Base-by-base conservation (phyloP, 2,113 vertebrate species). In the Pachypanchax playfairii region DNA sequence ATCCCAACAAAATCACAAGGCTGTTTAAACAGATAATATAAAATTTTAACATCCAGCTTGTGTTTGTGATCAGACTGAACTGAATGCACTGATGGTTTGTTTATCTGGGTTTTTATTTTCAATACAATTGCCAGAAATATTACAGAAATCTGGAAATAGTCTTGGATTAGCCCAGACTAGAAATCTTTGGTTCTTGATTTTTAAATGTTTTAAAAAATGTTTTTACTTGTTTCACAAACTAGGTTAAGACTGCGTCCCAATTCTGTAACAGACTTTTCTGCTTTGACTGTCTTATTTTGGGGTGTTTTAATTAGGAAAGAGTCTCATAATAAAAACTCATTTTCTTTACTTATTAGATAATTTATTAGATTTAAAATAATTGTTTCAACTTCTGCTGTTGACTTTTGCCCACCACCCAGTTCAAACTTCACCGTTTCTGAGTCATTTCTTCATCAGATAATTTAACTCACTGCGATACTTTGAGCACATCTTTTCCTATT, bases 21-120 rank as follows among this genome's bases (percentile, higher is more conserved):
- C 10, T 39, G 29, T 39, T 49, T 41, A 18, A 28, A 29, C 9
- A 77, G 36, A 44, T 70, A 55, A 50, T 31, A 21, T 54, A 26
- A 64, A 28, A 70, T 11, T 11, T 28, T 35, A 38, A 77, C 52
- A 61, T 22, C n/a, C n/a, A n/a, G n/a, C n/a, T 60, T 82, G 80
- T 70, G 68, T 69, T 28, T 6, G 47, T 26, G 13, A 5, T 56
- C 28, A 70, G 68, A 70, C 55, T 56, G 50, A 61, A 68, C 51
- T 70, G 6, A 52, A 43, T 48, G 7, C n/a, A 25, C 8, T 48
- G 46, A 26, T 26, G n/a, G n/a, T 26, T 24, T 17, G 13, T 48
- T 25, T 17, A 8, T 42, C 39, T 20, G 8, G 2, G 8, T 2
- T 3, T 10, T 10, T n/a, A 2, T 20, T 20, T 18, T 42, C 20